Base-by-base conservation (phyloP, 2,888 invertebrate genomes). In the Harpalus rubripes region DNA sequence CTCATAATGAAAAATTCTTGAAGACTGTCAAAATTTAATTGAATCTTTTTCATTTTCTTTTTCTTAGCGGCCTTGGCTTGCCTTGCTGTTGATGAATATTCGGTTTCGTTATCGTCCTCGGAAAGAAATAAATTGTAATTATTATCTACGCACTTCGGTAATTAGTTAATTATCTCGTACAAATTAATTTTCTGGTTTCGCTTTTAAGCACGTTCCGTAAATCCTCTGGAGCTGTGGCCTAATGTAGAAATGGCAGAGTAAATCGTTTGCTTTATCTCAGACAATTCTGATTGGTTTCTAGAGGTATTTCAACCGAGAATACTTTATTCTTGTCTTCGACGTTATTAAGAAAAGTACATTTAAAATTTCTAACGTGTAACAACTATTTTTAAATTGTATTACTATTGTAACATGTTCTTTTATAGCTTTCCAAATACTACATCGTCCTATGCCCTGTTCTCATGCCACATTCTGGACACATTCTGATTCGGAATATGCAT, bases 81-180 rank as follows among this genome's bases (percentile, higher is more conserved):
- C 44, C 10, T 26, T 32, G 78, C 56, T 58, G 32, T 15, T 80
- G 80, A 59, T 80, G 80, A 80, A 80, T 80, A 80, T 80, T 80
- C 61, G 18, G 41, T 61, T 80, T 80, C 61, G 41, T 80, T 80
- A 80, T 80, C 80, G 16, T n/a, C 32, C 16, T 18, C 16, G 18
- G 18, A 80, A 80, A 59, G 80, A 80, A 80, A 80, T 80, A 80
- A 80, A 80, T 80, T 80, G 80, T 61, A 80, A 80, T 80, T 80
- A 80, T 80, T 61, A 80, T 80, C 80, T 59, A 80, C 80, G 61
- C 39, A 59, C 80, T 61, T 61, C 61, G 44, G 63, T 61, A 80
- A 80, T 80, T 80, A 80, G 78, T 80, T 80, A 80, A 80, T 80
- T 80, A 61, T 80, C 80, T 80, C 41, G 61, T 32, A 61, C 59